Percentiles rank a stretch among this genome's conserved stretches.
phyloP scores from a whole-genome alignment of 1,140 invertebrate genomes.

The Brachionus angularis region DNA sequence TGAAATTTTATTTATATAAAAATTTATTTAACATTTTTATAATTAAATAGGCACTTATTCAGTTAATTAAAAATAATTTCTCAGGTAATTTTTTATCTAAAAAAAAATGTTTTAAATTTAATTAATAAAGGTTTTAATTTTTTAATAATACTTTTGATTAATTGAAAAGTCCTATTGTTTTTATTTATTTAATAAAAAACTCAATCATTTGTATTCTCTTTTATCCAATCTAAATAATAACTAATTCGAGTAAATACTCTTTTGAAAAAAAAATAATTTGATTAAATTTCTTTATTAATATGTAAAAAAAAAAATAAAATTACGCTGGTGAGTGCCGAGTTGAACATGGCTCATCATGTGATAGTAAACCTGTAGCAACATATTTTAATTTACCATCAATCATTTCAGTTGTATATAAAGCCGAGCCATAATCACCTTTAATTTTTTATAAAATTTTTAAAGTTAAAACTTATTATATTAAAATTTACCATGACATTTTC shows the following conservation, averaged over 20 bases:
- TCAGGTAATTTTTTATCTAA: too few species aligned
- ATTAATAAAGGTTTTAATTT: too few species aligned
- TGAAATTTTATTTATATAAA: too few species aligned
- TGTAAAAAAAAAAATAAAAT: neutral
- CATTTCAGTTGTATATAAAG: neutral
- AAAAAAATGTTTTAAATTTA: too few species aligned
- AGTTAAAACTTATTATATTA: neutral
- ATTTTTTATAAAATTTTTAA: too few species aligned
- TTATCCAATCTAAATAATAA: neutral
- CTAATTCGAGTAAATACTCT: neutral
- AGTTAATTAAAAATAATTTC: too few species aligned
- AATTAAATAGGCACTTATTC: too few species aligned
- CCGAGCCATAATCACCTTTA: conserved; percentile 30
- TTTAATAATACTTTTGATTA: too few species aligned
- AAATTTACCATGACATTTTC: conserved; percentile 17
- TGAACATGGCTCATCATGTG: neutral
- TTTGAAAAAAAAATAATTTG: neutral
- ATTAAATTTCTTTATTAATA: neutral
- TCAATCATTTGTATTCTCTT: neutral
- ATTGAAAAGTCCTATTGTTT: too few species aligned
- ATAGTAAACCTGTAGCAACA: neutral
- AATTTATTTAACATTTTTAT: too few species aligned
- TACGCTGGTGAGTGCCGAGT: conserved; percentile 7
- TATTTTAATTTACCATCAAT: neutral
- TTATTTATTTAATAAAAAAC: too few species aligned